Percentiles rank a stretch among this genome's conserved stretches.
These are phyloP conservation scores for Camelus dromedarius DNA, from an alignment of 2,113 vertebrate species.

Conservation along the genomic window DNA sequence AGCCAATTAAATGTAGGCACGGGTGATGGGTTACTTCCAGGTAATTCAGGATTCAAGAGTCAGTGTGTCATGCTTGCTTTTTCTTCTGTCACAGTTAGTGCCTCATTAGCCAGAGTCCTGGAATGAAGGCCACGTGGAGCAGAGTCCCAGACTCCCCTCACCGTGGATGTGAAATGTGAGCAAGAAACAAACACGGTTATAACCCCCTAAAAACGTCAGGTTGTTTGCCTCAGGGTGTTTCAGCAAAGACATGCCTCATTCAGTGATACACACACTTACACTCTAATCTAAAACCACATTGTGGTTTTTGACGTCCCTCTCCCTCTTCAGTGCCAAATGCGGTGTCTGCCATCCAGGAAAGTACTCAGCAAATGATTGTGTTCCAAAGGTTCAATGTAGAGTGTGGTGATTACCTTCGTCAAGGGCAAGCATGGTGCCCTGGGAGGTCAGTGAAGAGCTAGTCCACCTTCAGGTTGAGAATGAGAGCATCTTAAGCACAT, in stretches of 20 bases:
- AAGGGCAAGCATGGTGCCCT: not conserved
- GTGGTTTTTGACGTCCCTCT: rapidly evolving
- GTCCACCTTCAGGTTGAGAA: not conserved
- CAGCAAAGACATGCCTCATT: not conserved
- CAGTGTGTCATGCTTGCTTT: not conserved
- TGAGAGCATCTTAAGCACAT: not conserved
- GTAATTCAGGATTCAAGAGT: not conserved
- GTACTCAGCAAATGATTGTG: not conserved
- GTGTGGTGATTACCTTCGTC: rapidly evolving
- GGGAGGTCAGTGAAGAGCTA: not conserved
- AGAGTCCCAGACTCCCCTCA: not conserved
- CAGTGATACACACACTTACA: rapidly evolving
- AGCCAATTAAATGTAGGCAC: not conserved
- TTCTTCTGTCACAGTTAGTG: not conserved
- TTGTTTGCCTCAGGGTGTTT: not conserved
- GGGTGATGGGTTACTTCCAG: not conserved
- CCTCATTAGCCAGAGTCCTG: not conserved
- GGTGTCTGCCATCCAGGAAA: not conserved
- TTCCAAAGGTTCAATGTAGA: rapidly evolving
- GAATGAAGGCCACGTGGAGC: not conserved
- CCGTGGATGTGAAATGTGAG: not conserved
- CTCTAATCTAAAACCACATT: not conserved
- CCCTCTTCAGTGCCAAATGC: too few species aligned
- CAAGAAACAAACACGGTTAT: not conserved
- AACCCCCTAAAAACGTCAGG: not conserved